Base-by-base conservation (phyloP, 2,888 invertebrate genomes). In the Bhutanitis thaidina region DNA sequence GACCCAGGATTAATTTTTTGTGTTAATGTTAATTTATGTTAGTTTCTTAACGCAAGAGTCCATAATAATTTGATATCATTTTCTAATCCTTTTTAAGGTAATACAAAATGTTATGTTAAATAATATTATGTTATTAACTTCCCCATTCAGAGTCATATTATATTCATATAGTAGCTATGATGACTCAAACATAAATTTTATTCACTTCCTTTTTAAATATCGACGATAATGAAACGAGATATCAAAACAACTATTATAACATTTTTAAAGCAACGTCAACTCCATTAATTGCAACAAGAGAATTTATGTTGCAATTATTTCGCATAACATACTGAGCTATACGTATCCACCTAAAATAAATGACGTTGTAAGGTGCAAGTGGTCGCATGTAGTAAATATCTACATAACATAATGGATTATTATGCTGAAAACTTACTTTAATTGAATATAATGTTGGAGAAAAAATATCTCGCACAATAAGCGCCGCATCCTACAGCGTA, bases 401-500 rank as follows among this genome's bases (percentile, higher is more conserved):
- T 30, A 38, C 43, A 37, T 49, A 43, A 43, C 20, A 37, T 30
- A 43, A 10, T 37, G 37, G 7, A 37, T 43, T 30, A 43, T 47
- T 36, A 50, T 44, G 46, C 47, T 39, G 50, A 38, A 34, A 46
- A 40, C 41, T 29, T 30, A 46, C 43, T 35, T 46, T 47, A 49
- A 40, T 40, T 50, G 43, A 43, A 29, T 43, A 47, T 47, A 47
- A 47, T 32, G 37, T 35, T 46, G 49, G 47, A 30, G 32, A 45
- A 48, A 40, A 39, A 41, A 52, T 47, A 20, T n/a, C n/a, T n/a
- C n/a, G n/a, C n/a, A n/a, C n/a, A n/a, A n/a, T n/a, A n/a, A n/a
- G n/a, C n/a, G n/a, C n/a, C n/a, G 43, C 43, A 46, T 34, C 35
- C 49, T 41, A 47, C 44, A 51, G n/a, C n/a, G n/a, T n/a, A n/a